Base-by-base conservation (phyloP, 2,113 vertebrate species). In the Plecturocebus donacophilus region DNA sequence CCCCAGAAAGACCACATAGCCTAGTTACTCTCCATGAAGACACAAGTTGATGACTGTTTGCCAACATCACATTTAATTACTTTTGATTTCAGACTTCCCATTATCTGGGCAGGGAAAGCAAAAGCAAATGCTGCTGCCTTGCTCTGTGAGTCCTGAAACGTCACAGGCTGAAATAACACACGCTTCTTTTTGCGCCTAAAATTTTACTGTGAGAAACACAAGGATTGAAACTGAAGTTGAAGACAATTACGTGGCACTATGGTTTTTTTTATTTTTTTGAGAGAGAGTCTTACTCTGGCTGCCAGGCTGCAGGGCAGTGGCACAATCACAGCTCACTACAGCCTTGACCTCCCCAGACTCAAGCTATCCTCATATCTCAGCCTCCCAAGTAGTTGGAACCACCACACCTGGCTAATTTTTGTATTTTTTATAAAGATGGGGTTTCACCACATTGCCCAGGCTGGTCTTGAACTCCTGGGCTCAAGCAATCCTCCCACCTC, bases 21-120 rank as follows among this genome's bases (percentile, higher is more conserved):
- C 52, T 47, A 56, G 56, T 27, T 79, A 14, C 61, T 49, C 42
- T 73, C 89, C 70, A 47, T 10, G 10, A 71, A 90, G 71, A 61
- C 30, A 6, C 21, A 49, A 42, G n/a, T 21, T 76, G 21, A 64
- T 58, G 35, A 21, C 7, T 83, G 32, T 23, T 49, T 92, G n/a
- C 38, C 75, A 30, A 84, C 6, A 25, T 54, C 14, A 6, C 54
- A 52, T 54, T 30, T 80, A 56, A 82, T 81, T 40, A 68, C 85
- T 95, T 86, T 42, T 80, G 13, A 97, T 86, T 93, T 87, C 77
- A 49, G 88, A 85, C 19, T 52, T 90, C 58, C 35, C 38, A 32
- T 47, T 88, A 92, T 56, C 80, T 47, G 11, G n/a, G 27, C 49
- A 92, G 77, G 20, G 30, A 42, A 42, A 87, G 54, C 38, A 70